Evolutionary conservation across 2,113 vertebrate genomes (phyloP).

Genomic region (Geococcyx californianus): DNA sequence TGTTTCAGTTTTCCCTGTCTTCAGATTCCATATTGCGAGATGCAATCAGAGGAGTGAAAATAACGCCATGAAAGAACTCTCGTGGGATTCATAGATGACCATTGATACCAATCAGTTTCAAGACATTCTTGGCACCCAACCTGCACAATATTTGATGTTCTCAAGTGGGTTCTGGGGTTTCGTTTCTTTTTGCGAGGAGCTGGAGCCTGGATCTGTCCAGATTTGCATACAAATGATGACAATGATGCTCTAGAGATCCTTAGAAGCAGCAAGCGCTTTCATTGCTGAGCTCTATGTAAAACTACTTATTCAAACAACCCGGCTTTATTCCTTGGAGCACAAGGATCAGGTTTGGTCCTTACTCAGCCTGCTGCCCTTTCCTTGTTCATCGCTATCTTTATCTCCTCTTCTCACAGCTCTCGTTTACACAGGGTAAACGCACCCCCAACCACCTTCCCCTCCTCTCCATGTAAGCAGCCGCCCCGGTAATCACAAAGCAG

Average conservation of each 20-base stretch:
- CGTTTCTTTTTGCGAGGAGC: not conserved
- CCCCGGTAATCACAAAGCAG: not conserved
- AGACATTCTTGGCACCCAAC: constrained; percentile 40
- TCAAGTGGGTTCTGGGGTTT: not conserved
- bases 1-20: not conserved
- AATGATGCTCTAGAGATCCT: not conserved
- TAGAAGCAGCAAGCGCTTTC: not conserved
- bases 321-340: not conserved
- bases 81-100: not conserved
- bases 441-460: not conserved
- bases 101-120: constrained; percentile 16
- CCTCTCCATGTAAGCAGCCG: not conserved
- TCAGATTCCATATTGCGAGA: not conserved
- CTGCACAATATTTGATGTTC: constrained; percentile 3
- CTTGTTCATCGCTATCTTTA: not conserved
- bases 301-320: not conserved
- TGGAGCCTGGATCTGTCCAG: not conserved
- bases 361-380: not conserved
- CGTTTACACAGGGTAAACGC: not conserved
- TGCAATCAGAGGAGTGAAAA: constrained; percentile 25
- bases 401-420: not conserved
- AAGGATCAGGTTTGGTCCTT: not conserved
- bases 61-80: constrained; percentile 36
- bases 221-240: not conserved
- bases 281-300: not conserved